Evolutionary conservation across 1,140 invertebrate genomes (phyloP), one percentile per base, ranked within the genome.

Genomic region (Cherax destructor): DNA sequence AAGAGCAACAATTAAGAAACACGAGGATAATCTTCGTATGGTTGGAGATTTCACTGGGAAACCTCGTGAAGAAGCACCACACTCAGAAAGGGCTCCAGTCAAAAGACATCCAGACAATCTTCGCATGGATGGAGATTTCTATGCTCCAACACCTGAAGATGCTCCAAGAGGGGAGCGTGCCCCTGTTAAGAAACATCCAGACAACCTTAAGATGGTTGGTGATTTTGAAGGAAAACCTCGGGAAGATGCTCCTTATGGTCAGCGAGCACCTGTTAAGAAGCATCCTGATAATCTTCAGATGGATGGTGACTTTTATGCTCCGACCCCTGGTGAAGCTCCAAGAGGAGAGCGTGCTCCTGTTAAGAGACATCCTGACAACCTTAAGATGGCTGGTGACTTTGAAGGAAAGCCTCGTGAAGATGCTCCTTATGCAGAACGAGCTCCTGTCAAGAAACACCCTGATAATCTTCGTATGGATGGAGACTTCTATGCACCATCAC

Each of bases 41-140:
- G 94, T 93, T 72, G 94, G 94, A 65, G 86, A 89, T 3, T 93
- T 93, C 79, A 80, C 78, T 74, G 86, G 83, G 0, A 77, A 77
- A 30, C 52, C 80, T 9, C 49, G 72, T 30, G 91, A 92, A 76
- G 77, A 92, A 13, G 79, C 30, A 21, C 50, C 83, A 78, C 3
- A 49, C 30, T 80, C 59, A 24, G 88, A 90, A 84, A 47, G 86
- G 47, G 91, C 95, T 93, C 93, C 95, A 59, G 94, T 94, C 65
- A 94, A 93, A 77, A 95, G 94, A 92, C 95, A 95, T 0, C 94
- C 95, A 91, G 95, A 96, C 93, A 96, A 96, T 93, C 93, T 96
- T 18, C 65, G 30, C 3, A 83, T 90, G 81, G 80, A 56, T n/a
- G 88, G 88, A 56, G 88, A 90, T 49, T 90, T 90, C 52, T 56